These are phyloP conservation scores for Diphyllodes magnificus DNA, from an alignment of 2,113 vertebrate species.

Conservation along the genomic window DNA sequence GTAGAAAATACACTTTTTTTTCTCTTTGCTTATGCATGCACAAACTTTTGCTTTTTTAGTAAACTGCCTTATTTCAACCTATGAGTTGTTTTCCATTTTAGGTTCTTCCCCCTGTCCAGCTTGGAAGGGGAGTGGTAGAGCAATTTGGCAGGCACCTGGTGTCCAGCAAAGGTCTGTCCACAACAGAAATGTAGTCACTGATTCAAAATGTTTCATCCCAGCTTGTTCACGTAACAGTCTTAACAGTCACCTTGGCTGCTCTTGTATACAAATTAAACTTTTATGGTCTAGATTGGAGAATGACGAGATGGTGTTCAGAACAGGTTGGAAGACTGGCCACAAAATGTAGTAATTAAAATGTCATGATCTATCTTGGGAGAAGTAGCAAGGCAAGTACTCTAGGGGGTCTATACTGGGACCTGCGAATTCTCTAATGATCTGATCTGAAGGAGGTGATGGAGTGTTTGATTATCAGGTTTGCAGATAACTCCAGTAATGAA, in stretches of 20 bases:
- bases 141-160: rapidly evolving
- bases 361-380: rapidly evolving
- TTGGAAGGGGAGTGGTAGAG: not conserved
- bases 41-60: not conserved
- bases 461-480: not conserved
- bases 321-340: rapidly evolving
- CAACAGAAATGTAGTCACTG: not conserved
- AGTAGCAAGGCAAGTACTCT: not conserved
- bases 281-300: not conserved
- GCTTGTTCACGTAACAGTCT: not conserved
- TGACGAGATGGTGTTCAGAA: not conserved
- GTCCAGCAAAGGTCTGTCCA: not conserved
- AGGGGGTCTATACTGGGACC: not conserved
- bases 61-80: not conserved
- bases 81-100: not conserved
- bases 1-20: not conserved
- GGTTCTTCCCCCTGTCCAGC: not conserved
- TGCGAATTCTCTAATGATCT: not conserved
- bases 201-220: not conserved
- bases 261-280: not conserved
- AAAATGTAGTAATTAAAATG: not conserved
- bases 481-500: not conserved
- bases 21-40: not conserved
- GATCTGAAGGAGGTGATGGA: not conserved
- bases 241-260: not conserved